Evolutionary conservation across 2,113 vertebrate genomes (phyloP), one percentile per base, ranked within the genome.

Genomic region (Equus przewalskii): DNA sequence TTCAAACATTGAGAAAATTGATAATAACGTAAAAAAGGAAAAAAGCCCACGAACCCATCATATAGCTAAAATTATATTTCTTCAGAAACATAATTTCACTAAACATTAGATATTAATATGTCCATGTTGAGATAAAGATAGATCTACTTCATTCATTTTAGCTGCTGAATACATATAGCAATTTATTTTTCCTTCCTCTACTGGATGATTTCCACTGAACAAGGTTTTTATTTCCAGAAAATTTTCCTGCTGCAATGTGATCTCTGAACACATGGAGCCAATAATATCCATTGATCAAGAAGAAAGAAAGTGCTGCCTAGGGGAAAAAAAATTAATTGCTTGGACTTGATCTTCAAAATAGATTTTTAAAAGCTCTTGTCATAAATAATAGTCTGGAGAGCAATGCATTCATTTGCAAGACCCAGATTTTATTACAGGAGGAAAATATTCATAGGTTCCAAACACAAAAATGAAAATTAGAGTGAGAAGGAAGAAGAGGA

Each of bases 361-460:
- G n/a, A 92, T 54, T 85, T 96, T 70, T 69, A 58, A 92, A 92
- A 92, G 41, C 49, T 64, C 65, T 36, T 58, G 6, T 85, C 46
- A 79, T 16, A 95, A 92, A 89, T 79, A 88, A 44, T 30, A 82
- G 44, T 82, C 41, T 78, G 5, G 12, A 76, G 12, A 70, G 6
- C 6, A 82, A 28, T 65, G 11, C 2, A 82, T 44, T 85, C 44
- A 92, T 75, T 86, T 76, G 11, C 2, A 96, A 91, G 36, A 87
- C 3, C 12, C 21, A 64, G 26, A 96, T 91, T 93, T 64, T 69
- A 51, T 33, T 41, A 46, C n/a, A 72, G 67, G 19, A 51, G 62
- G 6, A 65, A 91, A 58, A 41, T 6, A 8, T 72, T 65, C 49
- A 7, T 65, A 30, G 33, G 16, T 44, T 73, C 21, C 75, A 90